Base-by-base conservation (phyloP, 2,113 vertebrate species). In the Caretta caretta region DNA sequence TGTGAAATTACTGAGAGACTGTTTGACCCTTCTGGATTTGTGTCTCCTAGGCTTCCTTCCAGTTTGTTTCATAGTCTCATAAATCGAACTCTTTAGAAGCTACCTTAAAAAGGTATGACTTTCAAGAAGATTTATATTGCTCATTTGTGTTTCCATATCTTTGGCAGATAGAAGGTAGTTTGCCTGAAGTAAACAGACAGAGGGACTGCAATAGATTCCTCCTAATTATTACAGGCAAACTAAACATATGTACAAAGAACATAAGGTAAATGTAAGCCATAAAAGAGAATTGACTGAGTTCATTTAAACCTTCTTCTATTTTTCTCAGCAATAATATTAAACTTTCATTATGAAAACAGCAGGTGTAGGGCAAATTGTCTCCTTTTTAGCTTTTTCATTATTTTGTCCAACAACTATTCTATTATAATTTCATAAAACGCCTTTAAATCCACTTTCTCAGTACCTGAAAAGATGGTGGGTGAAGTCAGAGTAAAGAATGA, bases 81-180 rank as follows among this genome's bases (percentile, higher is more conserved):
- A 84, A 86, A 46, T 17, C 59, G 10, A 7, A 13, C 4, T 83
- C 1, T 90, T 92, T 84, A 24, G 76, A 92, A 87, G 50, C 80
- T 59, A 57, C 83, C 22, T 75, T 87, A 83, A 90, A 72, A 59
- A 78, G 5, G 24, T 78, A 78, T 93, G 16, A 95, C 91, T 93
- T 94, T 93, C 69, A 87, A 10, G 72, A 80, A 93, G 57, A 92
- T 94, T 93, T 95, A 94, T 97, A 51, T 27, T 81, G 8, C 57
- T 92, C 12, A 72, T 89, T 93, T 95, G 7, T 87, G 85, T 93
- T 96, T 96, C 91, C 31, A 4, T 93, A 86, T 91, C 9, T 1
- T 42, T 78, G 12, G 42, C 27, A 80, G 17, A 86, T 42, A 87
- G 0, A 27, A 84, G 27, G 31, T 81, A 93, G 93, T 96, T 94